These are phyloP conservation scores for Papilio polytes DNA, from an alignment of 1,140 invertebrate species.

Conservation along the genomic window DNA sequence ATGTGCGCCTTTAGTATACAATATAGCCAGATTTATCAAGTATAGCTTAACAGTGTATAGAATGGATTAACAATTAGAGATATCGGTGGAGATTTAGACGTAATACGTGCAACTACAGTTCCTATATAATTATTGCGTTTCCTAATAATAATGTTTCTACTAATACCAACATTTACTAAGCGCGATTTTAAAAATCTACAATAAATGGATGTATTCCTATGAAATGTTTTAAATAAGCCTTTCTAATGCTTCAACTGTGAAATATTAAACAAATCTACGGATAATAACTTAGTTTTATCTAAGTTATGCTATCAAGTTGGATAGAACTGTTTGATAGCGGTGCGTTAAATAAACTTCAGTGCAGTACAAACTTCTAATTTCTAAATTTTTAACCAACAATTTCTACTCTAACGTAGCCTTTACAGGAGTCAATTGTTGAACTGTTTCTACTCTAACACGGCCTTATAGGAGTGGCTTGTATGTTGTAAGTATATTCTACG, in stretches of 20 bases:
- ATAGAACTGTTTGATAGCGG: neutral
- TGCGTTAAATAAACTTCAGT: conserved; percentile 30
- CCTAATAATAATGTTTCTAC: conserved; percentile 65
- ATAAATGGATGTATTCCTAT: conserved; percentile 16
- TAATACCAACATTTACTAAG: conserved; percentile 60
- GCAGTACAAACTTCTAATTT: conserved; percentile 12
- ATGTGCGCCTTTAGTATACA: neutral
- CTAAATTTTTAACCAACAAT: conserved; percentile 19
- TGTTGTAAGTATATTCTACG: neutral
- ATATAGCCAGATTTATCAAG: neutral
- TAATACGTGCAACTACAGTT: conserved; percentile 70
- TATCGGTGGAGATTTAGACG: conserved; percentile 47
- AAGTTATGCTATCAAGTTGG: no score
- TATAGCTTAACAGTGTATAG: neutral
- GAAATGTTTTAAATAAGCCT: conserved; percentile 26
- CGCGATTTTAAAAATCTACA: conserved; percentile 29
- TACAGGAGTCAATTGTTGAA: neutral
- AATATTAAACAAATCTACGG: neutral
- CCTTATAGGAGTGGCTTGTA: no score
- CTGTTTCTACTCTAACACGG: no score
- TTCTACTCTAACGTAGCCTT: neutral
- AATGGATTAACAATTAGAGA: conserved; percentile 7
- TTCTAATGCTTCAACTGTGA: neutral
- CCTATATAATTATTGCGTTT: conserved; percentile 80
- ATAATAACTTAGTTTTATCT: no score